These are phyloP conservation scores for Capromys pilorides DNA, from an alignment of 2,797 vertebrate genomes.

Conservation along the genomic window DNA sequence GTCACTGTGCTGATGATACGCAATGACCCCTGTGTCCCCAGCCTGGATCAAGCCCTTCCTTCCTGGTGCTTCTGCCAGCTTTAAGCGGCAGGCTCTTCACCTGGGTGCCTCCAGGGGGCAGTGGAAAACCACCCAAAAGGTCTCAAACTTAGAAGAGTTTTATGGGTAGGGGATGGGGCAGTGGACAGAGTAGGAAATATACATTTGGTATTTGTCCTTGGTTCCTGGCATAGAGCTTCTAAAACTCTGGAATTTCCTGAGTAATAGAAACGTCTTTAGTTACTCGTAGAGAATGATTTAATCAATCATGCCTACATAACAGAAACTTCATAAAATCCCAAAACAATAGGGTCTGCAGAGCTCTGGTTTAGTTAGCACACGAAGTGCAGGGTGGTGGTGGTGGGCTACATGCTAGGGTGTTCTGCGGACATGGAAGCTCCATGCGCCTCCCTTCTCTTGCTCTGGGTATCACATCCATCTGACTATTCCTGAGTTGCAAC, in stretches of 20 bases:
- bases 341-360: background rate
- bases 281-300: background rate
- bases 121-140: background rate
- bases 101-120: background rate
- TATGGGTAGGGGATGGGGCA: background rate
- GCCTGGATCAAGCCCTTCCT: background rate
- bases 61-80: background rate
- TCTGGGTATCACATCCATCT: background rate
- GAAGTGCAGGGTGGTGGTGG: background rate
- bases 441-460: background rate
- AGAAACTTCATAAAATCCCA: background rate
- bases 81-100: background rate
- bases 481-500: background rate
- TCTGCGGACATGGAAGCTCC: no score
- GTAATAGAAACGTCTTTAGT: background rate
- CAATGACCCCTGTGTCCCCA: background rate
- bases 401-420: background rate
- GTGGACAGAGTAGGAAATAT: background rate
- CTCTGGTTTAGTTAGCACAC: background rate
- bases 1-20: rapidly evolving
- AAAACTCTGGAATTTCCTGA: conserved; percentile 45
- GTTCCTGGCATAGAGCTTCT: background rate
- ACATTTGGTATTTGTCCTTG: background rate
- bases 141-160: background rate
- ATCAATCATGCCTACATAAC: background rate